These are phyloP conservation scores for Barbus barbus DNA, from an alignment of 2,113 vertebrate genomes.

Conservation along the genomic window DNA sequence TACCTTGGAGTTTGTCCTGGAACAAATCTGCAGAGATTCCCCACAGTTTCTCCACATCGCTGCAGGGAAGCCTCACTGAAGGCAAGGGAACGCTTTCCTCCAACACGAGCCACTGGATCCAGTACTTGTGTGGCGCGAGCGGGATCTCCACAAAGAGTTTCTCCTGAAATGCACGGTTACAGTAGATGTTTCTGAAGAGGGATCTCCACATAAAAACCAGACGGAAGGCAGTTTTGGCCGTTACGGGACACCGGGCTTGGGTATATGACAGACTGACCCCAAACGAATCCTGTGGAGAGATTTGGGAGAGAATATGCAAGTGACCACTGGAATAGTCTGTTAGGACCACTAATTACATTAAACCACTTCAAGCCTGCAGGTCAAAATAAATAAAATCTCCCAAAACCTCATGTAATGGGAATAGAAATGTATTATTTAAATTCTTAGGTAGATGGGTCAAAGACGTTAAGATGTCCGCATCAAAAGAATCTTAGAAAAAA, in stretches of 20 bases:
- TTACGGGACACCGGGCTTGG: slow-evolving; percentile 38
- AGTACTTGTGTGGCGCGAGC: slow-evolving; percentile 45
- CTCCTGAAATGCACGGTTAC: slow-evolving; percentile 66
- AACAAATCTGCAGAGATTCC: slow-evolving; percentile 54
- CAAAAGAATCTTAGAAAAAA: too few species aligned
- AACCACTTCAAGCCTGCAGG: neutral
- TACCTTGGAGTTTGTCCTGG: slow-evolving; percentile 55
- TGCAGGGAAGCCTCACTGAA: slow-evolving; percentile 52
- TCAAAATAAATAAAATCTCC: too few species aligned
- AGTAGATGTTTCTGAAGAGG: slow-evolving; percentile 60
- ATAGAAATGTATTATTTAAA: too few species aligned
- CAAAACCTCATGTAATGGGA: too few species aligned
- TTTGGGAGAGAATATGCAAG: neutral
- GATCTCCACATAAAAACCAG: slow-evolving; percentile 57
- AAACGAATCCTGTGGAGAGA: slow-evolving; percentile 57
- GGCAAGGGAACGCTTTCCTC: slow-evolving; percentile 65
- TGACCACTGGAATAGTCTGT: too few species aligned
- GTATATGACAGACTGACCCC: slow-evolving; percentile 49
- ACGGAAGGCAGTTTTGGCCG: slow-evolving; percentile 63
- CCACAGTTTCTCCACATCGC: slow-evolving; percentile 61
- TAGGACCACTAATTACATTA: neutral
- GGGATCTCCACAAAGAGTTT: slow-evolving; percentile 63
- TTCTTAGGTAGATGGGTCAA: too few species aligned
- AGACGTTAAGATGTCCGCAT: too few species aligned
- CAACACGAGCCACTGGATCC: slow-evolving; percentile 62